phyloP scores from a whole-genome alignment of 1,140 invertebrate genomes.

The Chelonus insularis region DNA sequence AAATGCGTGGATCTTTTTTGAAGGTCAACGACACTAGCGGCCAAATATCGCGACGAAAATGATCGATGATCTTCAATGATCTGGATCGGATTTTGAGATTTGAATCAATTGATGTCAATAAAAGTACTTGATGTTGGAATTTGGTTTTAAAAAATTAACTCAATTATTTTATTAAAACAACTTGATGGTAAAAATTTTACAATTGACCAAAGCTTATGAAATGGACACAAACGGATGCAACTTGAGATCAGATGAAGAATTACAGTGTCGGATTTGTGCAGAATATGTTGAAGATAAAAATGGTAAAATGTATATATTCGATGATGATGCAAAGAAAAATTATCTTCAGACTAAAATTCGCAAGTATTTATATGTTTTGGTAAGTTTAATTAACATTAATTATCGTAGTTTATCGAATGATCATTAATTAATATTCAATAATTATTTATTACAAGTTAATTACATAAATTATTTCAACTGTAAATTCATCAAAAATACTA shows the following conservation, averaged over 20 bases:
- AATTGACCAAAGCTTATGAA: too few relatives aligned
- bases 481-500: too few relatives aligned
- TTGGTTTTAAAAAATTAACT: too few relatives aligned
- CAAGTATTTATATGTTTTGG: conserved; percentile 63
- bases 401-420: too few relatives aligned
- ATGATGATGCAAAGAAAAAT: conserved; percentile 59
- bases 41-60: conserved; percentile 5
- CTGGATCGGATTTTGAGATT: not conserved
- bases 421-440: too few relatives aligned
- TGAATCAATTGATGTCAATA: not conserved
- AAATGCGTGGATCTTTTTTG: conserved; percentile 21
- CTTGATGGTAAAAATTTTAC: too few relatives aligned
- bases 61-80: conserved; percentile 12
- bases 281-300: conserved; percentile 42
- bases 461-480: too few relatives aligned
- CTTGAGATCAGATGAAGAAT: conserved; percentile 22
- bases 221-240: conserved; percentile 8
- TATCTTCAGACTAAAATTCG: conserved; percentile 62
- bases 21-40: conserved; percentile 39
- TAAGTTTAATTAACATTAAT: conserved; percentile 39
- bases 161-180: too few relatives aligned
- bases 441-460: too few relatives aligned
- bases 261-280: conserved; percentile 62
- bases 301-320: conserved; percentile 58
- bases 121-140: too few relatives aligned